Conservation (phyloP, 2,888 invertebrate genomes). For the Aelia acuminata region DNA sequence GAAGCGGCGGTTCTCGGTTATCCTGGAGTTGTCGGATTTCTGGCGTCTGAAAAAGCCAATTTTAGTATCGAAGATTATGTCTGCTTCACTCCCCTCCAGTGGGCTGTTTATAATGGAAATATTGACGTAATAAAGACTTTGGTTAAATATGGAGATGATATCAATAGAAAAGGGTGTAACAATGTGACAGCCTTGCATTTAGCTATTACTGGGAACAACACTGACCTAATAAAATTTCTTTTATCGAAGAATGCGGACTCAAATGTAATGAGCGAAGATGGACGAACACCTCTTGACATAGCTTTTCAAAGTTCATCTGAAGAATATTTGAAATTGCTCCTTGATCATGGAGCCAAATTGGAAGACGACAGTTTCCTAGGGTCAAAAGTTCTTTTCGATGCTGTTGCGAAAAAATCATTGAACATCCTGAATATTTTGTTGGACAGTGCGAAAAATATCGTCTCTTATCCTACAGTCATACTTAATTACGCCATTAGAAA, state of each 20-base stretch:
- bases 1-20: neutral
- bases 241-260: neutral
- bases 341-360: neutral
- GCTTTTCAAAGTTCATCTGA: neutral
- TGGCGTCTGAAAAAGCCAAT: neutral
- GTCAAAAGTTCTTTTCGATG: neutral
- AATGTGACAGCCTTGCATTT: neutral
- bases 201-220: neutral
- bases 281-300: neutral
- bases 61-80: too few relatives aligned
- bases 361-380: neutral
- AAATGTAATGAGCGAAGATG: neutral
- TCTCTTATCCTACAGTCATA: neutral
- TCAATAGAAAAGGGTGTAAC: neutral
- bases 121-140: neutral
- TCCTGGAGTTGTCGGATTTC: neutral
- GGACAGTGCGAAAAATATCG: neutral
- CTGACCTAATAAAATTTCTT: neutral
- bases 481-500: neutral
- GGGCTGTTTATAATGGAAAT: neutral
- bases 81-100: neutral
- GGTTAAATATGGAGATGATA: neutral
- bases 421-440: neutral
- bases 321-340: neutral
- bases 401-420: neutral